Percentiles rank a stretch among this genome's conserved stretches.
Conservation (phyloP, 2,113 vertebrate species). For the Rhagologus leucostigma region DNA sequence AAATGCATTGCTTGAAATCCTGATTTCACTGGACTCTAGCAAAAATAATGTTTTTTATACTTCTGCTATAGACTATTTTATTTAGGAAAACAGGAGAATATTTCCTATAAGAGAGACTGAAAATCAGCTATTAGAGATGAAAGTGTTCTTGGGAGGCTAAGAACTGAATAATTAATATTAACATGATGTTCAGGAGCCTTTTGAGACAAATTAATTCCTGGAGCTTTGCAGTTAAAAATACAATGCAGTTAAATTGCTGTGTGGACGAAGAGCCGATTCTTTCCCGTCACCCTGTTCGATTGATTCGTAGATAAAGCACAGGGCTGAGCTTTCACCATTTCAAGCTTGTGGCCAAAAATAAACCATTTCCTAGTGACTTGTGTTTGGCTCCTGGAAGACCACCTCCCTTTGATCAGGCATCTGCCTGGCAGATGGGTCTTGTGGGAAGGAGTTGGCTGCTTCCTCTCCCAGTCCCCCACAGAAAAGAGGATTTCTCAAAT, state of each 20-base stretch:
- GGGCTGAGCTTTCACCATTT: background rate
- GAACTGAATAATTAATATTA: constrained; percentile 21
- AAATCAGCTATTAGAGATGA: constrained; percentile 7
- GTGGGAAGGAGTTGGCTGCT: background rate
- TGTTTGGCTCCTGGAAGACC: background rate
- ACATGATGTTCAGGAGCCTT: background rate
- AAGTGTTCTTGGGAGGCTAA: background rate
- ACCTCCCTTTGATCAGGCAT: background rate
- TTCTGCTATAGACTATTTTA: background rate
- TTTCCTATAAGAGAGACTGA: background rate
- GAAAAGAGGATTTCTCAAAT: background rate
- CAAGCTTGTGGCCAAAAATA: background rate
- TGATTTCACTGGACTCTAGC: background rate
- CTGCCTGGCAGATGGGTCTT: background rate
- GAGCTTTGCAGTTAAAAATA: constrained; percentile 15
- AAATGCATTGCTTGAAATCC: background rate
- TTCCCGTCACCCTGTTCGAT: fast-evolving
- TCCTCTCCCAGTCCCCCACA: background rate
- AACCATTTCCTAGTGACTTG: background rate
- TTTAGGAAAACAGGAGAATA: constrained; percentile 43
- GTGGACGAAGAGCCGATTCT: background rate
- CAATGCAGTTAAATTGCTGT: background rate
- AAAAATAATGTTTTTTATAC: background rate
- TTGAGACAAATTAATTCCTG: constrained; percentile 8
- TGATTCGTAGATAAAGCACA: background rate